Evolutionary conservation across 2,888 invertebrate species (phyloP).

Genomic region (Xestia c-nigrum): DNA sequence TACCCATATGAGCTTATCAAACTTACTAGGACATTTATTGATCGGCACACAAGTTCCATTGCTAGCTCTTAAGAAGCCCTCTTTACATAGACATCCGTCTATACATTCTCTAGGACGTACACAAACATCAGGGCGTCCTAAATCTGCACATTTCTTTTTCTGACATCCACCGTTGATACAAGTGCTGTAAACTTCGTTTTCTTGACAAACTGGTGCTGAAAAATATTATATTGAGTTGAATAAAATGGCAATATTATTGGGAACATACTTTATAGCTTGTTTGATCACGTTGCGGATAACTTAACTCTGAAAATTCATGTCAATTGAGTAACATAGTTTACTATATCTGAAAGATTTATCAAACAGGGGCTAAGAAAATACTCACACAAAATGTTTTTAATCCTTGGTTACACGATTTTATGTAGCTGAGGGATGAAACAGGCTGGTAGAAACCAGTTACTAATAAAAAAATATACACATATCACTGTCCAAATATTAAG

Average conservation of each 20-base stretch:
- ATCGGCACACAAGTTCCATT: slow-evolving; percentile 68
- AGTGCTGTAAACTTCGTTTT: slow-evolving; percentile 61
- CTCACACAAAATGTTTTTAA: neutral
- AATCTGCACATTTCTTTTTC: slow-evolving; percentile 66
- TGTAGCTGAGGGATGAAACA: neutral
- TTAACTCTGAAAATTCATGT: neutral
- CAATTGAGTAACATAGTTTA: neutral
- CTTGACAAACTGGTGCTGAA: slow-evolving; percentile 57
- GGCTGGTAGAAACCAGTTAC: neutral
- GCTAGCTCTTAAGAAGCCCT: slow-evolving; percentile 56
- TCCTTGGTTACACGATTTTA: neutral
- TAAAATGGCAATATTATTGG: neutral
- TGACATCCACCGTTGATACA: slow-evolving; percentile 72
- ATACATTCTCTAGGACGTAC: slow-evolving; percentile 59
- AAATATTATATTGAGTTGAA: neutral
- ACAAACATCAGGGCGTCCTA: slow-evolving; percentile 60
- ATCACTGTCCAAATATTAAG: neutral
- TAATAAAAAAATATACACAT: neutral
- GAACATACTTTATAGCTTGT: neutral
- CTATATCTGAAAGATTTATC: neutral
- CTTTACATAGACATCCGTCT: slow-evolving; percentile 65
- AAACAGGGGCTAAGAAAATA: neutral
- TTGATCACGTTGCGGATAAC: neutral
- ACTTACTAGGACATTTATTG: slow-evolving; percentile 69
- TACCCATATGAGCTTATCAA: neutral